phyloP scores from a whole-genome alignment of 2,888 invertebrate species.

The Harmothoe impar region DNA sequence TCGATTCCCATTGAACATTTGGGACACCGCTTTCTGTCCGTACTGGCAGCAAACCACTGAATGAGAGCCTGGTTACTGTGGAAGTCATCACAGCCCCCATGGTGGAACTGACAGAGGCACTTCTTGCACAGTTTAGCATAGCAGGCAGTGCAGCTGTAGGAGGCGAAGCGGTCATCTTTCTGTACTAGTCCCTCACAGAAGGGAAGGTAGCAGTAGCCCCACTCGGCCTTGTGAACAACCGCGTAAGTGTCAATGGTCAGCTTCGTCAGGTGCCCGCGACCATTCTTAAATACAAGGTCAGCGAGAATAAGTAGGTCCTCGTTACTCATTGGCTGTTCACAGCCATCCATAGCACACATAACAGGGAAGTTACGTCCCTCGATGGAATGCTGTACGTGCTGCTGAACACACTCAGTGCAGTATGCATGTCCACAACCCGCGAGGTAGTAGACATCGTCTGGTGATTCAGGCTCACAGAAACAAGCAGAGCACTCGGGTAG shows the following conservation, averaged over 20 bases:
- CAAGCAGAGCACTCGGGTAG: conserved; percentile 29
- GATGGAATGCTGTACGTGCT: not conserved
- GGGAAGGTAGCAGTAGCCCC: not conserved
- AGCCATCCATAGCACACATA: not conserved
- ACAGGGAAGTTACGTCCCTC: not conserved
- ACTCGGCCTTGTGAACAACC: not conserved
- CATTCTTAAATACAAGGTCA: not conserved
- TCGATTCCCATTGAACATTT: conserved; percentile 64
- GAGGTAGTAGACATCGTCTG: not conserved
- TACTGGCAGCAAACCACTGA: conserved; percentile 44
- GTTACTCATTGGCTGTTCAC: not conserved
- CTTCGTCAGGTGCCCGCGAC: not conserved
- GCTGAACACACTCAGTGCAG: conserved; percentile 8
- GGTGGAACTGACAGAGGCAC: not conserved
- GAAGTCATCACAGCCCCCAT: not conserved
- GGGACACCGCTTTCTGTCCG: conserved; percentile 57
- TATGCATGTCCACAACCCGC: conserved; percentile 5
- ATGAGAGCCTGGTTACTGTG: not conserved
- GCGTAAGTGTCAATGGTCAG: not conserved
- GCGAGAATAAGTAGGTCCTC: not conserved
- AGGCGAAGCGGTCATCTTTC: not conserved
- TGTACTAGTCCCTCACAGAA: conserved; percentile 13
- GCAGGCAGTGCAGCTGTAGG: not conserved
- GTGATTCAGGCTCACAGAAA: conserved; percentile 22
- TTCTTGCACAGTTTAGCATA: conserved; percentile 7